Evolutionary conservation across 1,140 invertebrate genomes (phyloP), one percentile per base, ranked within the genome.

Genomic region (Euura lappo): DNA sequence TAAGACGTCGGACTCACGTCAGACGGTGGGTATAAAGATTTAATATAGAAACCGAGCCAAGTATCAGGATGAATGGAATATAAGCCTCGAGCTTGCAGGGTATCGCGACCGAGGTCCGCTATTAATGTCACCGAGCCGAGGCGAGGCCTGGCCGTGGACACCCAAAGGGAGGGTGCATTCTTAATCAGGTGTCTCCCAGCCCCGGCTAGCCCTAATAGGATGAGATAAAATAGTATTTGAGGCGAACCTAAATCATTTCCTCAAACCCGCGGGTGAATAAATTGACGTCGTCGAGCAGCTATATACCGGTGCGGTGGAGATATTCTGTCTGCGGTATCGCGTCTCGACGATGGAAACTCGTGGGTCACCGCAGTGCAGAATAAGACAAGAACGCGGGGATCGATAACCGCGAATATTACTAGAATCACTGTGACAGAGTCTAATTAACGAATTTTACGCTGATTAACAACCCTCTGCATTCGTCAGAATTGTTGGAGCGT

Each of bases 101-200:
- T 67, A 60, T 72, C 75, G 73, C 71, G 76, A 70, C 75, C 64
- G 77, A 71, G 73, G 71, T 75, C 51, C 71, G 79, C 80, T 80
- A 81, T 81, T 81, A 80, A 81, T 81, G 80, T 80, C 78, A 78
- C 79, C 78, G 79, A 76, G 77, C 79, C 77, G 51, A 60, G 51
- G 51, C 51, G 10, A 8, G 51, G 13, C 6, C 13, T 72, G 79
- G 76, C 79, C 79, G 78, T 72, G 75, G 79, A 80, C 76, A 80
- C 78, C 80, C 71, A 43, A 60, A 51, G 43, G 75, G 71, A 76
- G 80, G 80, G 80, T 81, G 79, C 80, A 81, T 81, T 78, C 77
- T 80, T 80, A 81, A 81, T 79, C 75, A 79, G 75, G 44, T 70
- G 44, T 74, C 71, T 75, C 71, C 73, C 51, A n/a, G 10, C 51